Conservation (phyloP, 2,797 vertebrate genomes). For the Antrozous pallidus region DNA sequence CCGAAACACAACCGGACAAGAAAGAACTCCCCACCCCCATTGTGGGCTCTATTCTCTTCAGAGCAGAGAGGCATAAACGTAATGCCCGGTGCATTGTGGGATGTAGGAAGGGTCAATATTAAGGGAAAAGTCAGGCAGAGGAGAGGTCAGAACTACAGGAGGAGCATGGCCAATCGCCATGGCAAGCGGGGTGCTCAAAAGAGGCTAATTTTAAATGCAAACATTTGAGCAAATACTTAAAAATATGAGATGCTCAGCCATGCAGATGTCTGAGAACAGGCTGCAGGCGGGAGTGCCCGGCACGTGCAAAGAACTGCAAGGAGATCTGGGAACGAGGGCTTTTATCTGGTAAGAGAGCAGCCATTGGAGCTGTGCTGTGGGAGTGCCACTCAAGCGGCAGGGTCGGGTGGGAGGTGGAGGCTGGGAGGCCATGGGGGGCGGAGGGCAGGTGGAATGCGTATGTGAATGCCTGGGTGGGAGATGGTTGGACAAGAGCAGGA, state of each 20-base stretch:
- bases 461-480: not conserved
- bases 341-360: not conserved
- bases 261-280: not conserved
- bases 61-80: not conserved
- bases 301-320: not conserved
- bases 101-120: not conserved
- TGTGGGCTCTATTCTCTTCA: not conserved
- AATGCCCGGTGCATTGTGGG: not conserved
- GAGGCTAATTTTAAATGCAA: not conserved
- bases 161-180: not conserved
- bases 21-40: rapidly evolving
- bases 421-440: not conserved
- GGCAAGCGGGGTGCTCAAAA: not conserved
- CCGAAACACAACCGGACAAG: not conserved
- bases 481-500: not conserved
- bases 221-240: not conserved
- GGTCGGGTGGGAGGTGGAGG: too few relatives aligned
- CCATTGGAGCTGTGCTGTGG: not conserved
- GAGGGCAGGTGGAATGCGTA: not conserved
- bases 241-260: not conserved
- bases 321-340: not conserved
- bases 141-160: not conserved
- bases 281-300: not conserved
- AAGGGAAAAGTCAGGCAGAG: not conserved
- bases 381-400: too few relatives aligned